These are phyloP conservation scores for Macroramphosus scolopax DNA, from an alignment of 2,797 vertebrate species.

Conservation along the genomic window DNA sequence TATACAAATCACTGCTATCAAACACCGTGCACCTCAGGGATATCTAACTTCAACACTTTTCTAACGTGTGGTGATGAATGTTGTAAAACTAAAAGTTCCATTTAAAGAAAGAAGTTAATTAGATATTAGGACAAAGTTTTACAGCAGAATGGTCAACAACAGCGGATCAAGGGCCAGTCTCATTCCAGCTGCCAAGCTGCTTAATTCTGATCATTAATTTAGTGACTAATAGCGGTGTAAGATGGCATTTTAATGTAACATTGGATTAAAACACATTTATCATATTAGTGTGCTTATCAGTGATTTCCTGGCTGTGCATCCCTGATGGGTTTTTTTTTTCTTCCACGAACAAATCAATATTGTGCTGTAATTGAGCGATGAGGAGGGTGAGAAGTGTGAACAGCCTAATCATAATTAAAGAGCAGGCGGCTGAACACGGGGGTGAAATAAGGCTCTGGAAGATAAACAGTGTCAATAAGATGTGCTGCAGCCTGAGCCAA, in stretches of 20 bases:
- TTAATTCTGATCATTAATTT: conserved; percentile 82
- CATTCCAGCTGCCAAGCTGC: conserved; percentile 73
- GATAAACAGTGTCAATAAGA: conserved; percentile 67
- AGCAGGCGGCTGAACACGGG: conserved; percentile 67
- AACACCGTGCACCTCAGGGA: conserved; percentile 29
- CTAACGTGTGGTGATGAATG: conserved; percentile 66
- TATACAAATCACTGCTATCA: conserved; percentile 43
- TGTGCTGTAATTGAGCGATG: conserved; percentile 84
- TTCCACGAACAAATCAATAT: conserved; percentile 83
- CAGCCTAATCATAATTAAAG: conserved; percentile 84
- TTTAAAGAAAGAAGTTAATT: conserved; percentile 70
- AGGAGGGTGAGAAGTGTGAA: conserved; percentile 80
- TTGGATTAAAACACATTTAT: conserved; percentile 83
- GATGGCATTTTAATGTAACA: conserved; percentile 81
- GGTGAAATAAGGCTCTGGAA: conserved; percentile 56
- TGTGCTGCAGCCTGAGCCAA: conserved; percentile 32
- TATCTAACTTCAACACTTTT: conserved; percentile 47
- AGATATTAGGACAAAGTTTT: conserved; percentile 65
- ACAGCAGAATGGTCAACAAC: conserved; percentile 70
- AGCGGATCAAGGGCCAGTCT: conserved; percentile 59
- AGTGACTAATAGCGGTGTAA: conserved; percentile 75
- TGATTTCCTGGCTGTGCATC: conserved; percentile 80
- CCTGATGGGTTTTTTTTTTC: conserved; percentile 84
- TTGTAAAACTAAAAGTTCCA: conserved; percentile 56
- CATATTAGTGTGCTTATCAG: conserved; percentile 81